These are phyloP conservation scores for Rhinichthys osculus DNA, from an alignment of 2,797 vertebrate genomes.

Conservation along the genomic window DNA sequence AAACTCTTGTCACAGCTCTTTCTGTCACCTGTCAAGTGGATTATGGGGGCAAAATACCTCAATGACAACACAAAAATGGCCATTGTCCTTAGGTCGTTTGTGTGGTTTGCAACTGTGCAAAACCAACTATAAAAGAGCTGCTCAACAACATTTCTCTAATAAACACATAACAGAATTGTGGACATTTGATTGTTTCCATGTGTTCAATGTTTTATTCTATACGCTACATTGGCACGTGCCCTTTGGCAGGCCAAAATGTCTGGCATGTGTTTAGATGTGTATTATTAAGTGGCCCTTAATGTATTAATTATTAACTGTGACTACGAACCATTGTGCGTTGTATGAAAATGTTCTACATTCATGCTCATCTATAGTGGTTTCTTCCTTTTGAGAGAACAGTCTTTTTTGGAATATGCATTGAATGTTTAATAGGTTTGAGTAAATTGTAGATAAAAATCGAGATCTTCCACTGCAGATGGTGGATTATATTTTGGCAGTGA, in stretches of 20 bases:
- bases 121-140: slow-evolving; percentile 12
- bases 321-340: not conserved
- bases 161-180: not conserved
- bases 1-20: slow-evolving; percentile 35
- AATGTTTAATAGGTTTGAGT: not conserved
- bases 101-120: slow-evolving; percentile 14
- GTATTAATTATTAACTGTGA: not conserved
- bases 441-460: not conserved
- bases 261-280: not conserved
- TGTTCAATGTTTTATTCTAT: not conserved
- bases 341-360: slow-evolving; percentile 10
- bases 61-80: slow-evolving; percentile 11
- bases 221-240: not conserved
- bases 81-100: slow-evolving; percentile 30
- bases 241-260: not conserved
- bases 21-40: slow-evolving; percentile 24
- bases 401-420: not conserved
- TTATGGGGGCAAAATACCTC: slow-evolving; percentile 1
- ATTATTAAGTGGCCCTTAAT: not conserved
- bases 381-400: not conserved
- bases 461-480: not conserved
- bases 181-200: slow-evolving; percentile 12
- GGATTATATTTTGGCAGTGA: not conserved
- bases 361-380: slow-evolving; percentile 35
- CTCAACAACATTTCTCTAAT: not conserved